Percentiles rank a stretch among this genome's conserved stretches.
Conservation (phyloP, 2,797 vertebrate genomes). For the Bovichtus diacanthus region DNA sequence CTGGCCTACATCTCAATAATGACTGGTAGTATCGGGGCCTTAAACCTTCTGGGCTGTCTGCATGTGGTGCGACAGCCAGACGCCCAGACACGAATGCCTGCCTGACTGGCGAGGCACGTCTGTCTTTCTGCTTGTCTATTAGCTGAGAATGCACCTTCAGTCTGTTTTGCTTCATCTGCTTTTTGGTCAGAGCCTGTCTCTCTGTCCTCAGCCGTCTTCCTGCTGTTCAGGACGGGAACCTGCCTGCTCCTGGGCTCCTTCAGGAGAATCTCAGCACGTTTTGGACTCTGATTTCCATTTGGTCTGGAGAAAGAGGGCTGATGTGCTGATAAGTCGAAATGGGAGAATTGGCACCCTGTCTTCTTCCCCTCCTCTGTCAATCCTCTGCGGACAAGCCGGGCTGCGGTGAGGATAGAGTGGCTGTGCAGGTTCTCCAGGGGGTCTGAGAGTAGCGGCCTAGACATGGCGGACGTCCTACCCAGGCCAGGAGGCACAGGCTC, state of each 20-base stretch:
- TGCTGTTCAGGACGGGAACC: background rate
- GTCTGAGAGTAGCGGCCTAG: background rate
- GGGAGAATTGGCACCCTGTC: background rate
- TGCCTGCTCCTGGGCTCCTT: background rate
- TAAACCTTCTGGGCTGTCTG: conserved; percentile 42
- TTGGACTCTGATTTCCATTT: background rate
- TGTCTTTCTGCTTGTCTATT: background rate
- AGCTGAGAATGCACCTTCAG: fast-evolving
- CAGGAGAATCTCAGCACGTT: fast-evolving
- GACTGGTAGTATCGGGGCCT: conserved; percentile 52
- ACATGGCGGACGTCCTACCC: fast-evolving
- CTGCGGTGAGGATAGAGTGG: conserved; percentile 66
- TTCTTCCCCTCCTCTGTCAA: conserved; percentile 4
- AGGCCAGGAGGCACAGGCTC: fast-evolving
- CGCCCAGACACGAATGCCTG: background rate
- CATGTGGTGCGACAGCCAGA: conserved; percentile 33
- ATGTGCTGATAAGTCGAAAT: fast-evolving
- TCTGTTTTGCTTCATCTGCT: background rate
- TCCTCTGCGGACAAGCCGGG: conserved; percentile 62
- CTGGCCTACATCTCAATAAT: conserved; percentile 64
- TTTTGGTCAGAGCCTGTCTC: background rate
- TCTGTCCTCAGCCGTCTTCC: background rate
- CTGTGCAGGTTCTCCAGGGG: background rate
- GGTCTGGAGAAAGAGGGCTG: background rate
- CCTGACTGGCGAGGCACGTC: background rate